These are phyloP conservation scores for Rhincodon typus DNA, from an alignment of 2,797 vertebrate genomes.

Conservation along the genomic window DNA sequence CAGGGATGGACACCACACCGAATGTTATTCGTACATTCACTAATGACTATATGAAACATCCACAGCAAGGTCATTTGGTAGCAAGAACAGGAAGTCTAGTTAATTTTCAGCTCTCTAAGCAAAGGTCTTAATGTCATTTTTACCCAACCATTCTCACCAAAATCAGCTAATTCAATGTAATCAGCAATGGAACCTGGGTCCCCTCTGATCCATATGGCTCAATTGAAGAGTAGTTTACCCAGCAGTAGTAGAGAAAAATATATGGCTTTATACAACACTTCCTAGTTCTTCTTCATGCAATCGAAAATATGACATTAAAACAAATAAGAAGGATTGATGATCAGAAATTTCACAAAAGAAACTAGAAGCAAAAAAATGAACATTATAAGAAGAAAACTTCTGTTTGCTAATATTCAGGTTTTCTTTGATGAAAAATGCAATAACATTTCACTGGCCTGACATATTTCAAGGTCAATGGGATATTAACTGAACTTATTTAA, in stretches of 20 bases:
- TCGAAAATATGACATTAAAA: not conserved
- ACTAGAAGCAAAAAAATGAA: not conserved
- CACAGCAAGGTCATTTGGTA: not conserved
- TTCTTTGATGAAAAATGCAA: not conserved
- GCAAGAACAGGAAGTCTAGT: not conserved
- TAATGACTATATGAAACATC: not conserved
- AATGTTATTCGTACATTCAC: not conserved
- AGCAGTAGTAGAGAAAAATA: not conserved
- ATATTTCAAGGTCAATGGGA: not conserved
- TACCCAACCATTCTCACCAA: not conserved
- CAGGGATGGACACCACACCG: not conserved
- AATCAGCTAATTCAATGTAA: not conserved
- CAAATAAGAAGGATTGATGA: not conserved
- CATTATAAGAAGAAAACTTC: not conserved
- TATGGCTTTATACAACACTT: not conserved
- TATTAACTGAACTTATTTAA: not conserved
- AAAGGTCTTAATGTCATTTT: not conserved
- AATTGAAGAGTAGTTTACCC: not conserved
- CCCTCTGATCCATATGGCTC: not conserved
- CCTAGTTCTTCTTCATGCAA: not conserved
- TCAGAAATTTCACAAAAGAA: not conserved
- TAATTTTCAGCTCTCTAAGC: not conserved
- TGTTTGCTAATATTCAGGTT: not conserved
- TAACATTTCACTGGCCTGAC: not conserved
- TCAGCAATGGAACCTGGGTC: not conserved